Base-by-base conservation (phyloP, 2,888 invertebrate genomes). In the Ochlodes sylvanus region DNA sequence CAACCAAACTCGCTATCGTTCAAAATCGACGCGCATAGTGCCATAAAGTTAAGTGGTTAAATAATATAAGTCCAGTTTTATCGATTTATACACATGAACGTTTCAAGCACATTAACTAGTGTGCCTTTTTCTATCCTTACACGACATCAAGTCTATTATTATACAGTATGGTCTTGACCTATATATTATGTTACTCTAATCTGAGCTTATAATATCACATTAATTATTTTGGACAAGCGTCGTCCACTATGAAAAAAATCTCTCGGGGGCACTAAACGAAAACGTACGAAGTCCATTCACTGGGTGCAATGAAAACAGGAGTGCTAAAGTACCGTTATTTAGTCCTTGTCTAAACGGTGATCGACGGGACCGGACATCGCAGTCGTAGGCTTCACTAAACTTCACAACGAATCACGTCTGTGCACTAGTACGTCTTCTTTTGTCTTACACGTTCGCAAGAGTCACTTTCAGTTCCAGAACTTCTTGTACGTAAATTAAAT, bases 191-290 rank as follows among this genome's bases (percentile, higher is more conserved):
- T 72, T 69, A 69, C 17, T 69, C 79, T 77, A 87, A 81, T 84
- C 88, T 88, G 88, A 85, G 86, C 86, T 87, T 88, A 90, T 87
- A 90, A 91, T 92, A 92, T 92, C 92, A 92, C 92, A 92, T 89
- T 67, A 76, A 74, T 74, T 71, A 87, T 87, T 83, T 80, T 79
- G 88, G 87, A 88, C 80, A 76, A 74, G 69, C 72, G 69, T 65
- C 73, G 86, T 81, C 89, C 89, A 79, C 65, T 61, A 64, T 54
- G 54, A 60, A 66, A 60, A 44, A 54, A 41, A 52, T 47, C 69
- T 72, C 69, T 71, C 72, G 63, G 52, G 71, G 68, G 69, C 70
- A 66, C 60, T 27, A 38, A 50, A 32, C 42, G 27, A 41, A 38
- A 65, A 60, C 52, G 58, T 63, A 54, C 21, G 42, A 52, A 52